Base-by-base conservation (phyloP, 64 coral and sea anemone genomes). In the Porites australiensis region DNA sequence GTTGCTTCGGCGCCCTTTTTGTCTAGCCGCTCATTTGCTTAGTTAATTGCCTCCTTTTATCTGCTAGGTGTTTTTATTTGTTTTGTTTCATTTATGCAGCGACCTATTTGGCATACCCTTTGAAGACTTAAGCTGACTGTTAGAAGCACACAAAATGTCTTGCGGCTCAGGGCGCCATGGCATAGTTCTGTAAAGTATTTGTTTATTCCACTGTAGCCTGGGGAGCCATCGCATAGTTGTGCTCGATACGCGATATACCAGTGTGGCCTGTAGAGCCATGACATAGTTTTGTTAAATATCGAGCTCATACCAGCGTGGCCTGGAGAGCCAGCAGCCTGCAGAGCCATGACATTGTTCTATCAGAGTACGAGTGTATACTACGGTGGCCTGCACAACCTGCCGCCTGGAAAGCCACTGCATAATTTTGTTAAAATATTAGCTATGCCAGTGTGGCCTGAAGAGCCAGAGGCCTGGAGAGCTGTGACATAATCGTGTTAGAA, bases 31-130 rank as follows among this genome's bases (percentile, higher is more conserved):
- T n/a, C n/a, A n/a, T n/a, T n/a, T n/a, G n/a, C 64, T 67, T 67
- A 67, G 64, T 67, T 67, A 67, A 67, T 67, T 67, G 64, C 64
- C 64, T 67, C 20, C 20, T 67, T n/a, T n/a, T n/a, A n/a, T n/a
- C n/a, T n/a, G 4, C 14, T 67, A 18, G 9, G 9, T 67, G 9
- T 67, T 67, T 67, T n/a, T n/a, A n/a, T 67, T 10, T 67, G 14
- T 67, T 67, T 13, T 13, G 16, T 19, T 4, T 67, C 4, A 13
- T 67, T 67, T 67, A 18, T 67, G 14, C 64, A n/a, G 64, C 20
- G 64, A 67, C n/a, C n/a, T 67, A 10, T 67, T 67, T 67, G 64
- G 64, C 64, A n/a, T 67, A 67, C 64, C 64, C 64, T 67, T 67
- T 67, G 64, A n/a, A n/a, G 64, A 67, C 64, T 60, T 60, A 7